These are phyloP conservation scores for Oscheius sp. DNA, from an alignment of 2,888 invertebrate genomes.

Conservation along the genomic window DNA sequence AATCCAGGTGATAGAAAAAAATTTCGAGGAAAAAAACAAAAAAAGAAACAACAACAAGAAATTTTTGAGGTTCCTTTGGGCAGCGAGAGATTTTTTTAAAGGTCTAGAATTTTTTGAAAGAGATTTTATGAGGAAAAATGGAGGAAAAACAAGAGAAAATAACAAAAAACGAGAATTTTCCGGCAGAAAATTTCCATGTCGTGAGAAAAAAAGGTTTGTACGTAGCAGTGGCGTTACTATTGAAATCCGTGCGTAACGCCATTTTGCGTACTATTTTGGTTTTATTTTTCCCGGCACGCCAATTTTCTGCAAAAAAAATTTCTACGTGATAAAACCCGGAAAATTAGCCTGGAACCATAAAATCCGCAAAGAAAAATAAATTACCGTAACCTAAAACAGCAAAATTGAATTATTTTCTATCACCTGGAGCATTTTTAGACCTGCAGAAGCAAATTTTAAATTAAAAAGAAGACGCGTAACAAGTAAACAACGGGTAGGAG, in stretches of 20 bases:
- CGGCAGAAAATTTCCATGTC: too few relatives aligned
- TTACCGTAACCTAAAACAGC: slow-evolving; percentile 7
- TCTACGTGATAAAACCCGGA: too few relatives aligned
- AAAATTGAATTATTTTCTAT: slow-evolving; percentile 3
- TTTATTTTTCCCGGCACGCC: too few relatives aligned
- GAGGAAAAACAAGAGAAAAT: slow-evolving; percentile 4
- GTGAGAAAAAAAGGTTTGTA: too few relatives aligned
- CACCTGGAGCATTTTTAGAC: slow-evolving; percentile 6
- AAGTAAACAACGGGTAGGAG: slow-evolving; percentile 22
- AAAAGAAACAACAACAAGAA: not conserved
- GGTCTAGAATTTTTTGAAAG: not conserved
- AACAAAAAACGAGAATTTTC: not conserved
- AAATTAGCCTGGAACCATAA: not conserved
- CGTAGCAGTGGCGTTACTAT: too few relatives aligned
- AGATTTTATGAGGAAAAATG: too few relatives aligned
- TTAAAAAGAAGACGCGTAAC: slow-evolving; percentile 24
- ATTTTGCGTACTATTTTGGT: too few relatives aligned
- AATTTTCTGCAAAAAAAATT: too few relatives aligned
- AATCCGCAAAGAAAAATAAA: slow-evolving; percentile 1
- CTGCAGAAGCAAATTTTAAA: not conserved
- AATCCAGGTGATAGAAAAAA: slow-evolving; percentile 6
- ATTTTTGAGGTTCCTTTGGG: not conserved
- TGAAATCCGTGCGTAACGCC: too few relatives aligned
- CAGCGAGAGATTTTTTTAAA: not conserved
- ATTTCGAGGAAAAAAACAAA: too few relatives aligned